These are phyloP conservation scores for Bufo bufo DNA, from an alignment of 2,113 vertebrate species.

Conservation along the genomic window DNA sequence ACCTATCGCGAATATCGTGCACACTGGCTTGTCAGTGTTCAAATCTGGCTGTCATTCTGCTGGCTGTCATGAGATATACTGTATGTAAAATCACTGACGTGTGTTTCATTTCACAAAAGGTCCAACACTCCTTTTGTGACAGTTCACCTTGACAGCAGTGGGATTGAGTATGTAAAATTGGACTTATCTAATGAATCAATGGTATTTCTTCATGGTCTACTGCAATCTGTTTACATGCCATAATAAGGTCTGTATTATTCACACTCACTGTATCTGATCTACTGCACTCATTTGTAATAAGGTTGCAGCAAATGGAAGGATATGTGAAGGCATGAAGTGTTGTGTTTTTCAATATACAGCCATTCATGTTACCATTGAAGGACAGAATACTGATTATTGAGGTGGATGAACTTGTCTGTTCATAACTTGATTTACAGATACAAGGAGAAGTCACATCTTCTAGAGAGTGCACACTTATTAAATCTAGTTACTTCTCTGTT, in stretches of 20 bases:
- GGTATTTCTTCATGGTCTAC: background rate
- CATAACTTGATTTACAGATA: constrained; percentile 51
- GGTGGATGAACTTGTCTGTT: constrained; percentile 45
- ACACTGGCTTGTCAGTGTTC: no score
- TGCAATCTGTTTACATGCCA: background rate
- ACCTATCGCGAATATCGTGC: no score
- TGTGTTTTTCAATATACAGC: constrained; percentile 34
- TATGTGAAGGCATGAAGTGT: constrained; percentile 15
- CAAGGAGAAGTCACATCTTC: constrained; percentile 51
- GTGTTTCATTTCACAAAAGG: background rate
- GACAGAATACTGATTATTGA: constrained; percentile 37
- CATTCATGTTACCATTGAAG: constrained; percentile 36
- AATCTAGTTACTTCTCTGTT: constrained; percentile 42
- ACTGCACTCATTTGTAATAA: constrained; percentile 6
- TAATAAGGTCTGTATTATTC: background rate
- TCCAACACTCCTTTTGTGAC: background rate
- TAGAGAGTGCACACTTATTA: constrained; percentile 30
- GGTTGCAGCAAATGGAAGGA: constrained; percentile 3
- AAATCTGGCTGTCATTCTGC: no score
- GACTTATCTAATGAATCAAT: background rate
- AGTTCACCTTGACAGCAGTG: background rate
- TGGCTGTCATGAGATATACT: no score
- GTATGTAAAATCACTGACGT: background rate
- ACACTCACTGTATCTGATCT: constrained; percentile 1
- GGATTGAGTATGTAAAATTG: background rate